A percentile compares a stretch with the other conserved stretches of the same genome.
Conservation (phyloP, 2,113 vertebrate genomes). For the Ophthalmolycus amberensis region DNA sequence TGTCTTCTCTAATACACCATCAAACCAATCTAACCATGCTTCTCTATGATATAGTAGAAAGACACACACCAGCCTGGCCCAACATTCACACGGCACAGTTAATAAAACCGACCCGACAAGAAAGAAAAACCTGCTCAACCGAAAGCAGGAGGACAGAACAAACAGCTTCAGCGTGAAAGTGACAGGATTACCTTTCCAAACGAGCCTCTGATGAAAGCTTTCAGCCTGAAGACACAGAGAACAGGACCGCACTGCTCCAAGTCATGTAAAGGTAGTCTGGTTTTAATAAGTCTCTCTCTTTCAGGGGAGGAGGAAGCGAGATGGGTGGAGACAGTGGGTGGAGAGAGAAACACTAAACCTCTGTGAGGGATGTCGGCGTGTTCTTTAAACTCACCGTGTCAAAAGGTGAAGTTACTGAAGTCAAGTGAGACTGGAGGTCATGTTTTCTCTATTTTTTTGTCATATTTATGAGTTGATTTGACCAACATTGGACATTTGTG, state of each 20-base stretch:
- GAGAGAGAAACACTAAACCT: slow-evolving; percentile 43
- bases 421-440: neutral
- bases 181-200: slow-evolving; percentile 45
- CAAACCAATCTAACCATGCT: neutral
- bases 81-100: slow-evolving; percentile 27
- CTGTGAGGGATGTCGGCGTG: slow-evolving; percentile 10
- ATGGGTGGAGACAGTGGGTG: slow-evolving; percentile 69
- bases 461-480: neutral
- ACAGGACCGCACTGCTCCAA: neutral
- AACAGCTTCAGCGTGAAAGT: neutral
- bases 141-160: neutral
- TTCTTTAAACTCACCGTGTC: neutral
- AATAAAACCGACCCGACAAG: slow-evolving; percentile 38
- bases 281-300: slow-evolving; percentile 22
- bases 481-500: neutral
- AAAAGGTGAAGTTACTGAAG: neutral
- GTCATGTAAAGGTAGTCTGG: slow-evolving; percentile 42
- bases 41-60: neutral
- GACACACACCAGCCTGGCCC: neutral
- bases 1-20: neutral
- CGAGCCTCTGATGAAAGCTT: neutral
- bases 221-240: neutral
- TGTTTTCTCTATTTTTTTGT: neutral
- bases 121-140: slow-evolving; percentile 62
- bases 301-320: slow-evolving; percentile 14